Evolutionary conservation across 1,140 invertebrate species (phyloP).

Genomic region (Musca vetustissima): DNA sequence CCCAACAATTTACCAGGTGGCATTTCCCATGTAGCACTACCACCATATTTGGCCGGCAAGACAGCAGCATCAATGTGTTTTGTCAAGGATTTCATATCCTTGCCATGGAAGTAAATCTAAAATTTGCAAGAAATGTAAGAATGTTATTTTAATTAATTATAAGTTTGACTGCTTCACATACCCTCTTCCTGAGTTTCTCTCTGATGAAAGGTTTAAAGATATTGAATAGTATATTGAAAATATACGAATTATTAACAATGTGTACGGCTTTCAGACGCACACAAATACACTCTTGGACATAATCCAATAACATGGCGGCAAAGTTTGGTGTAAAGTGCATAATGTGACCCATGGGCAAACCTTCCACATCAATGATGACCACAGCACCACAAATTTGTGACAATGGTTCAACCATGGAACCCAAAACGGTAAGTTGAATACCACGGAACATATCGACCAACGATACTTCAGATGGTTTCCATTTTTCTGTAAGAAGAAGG

Average conservation of each 20-base stretch:
- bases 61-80: constrained; percentile 64
- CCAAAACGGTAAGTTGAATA: constrained; percentile 62
- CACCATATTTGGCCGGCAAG: constrained; percentile 71
- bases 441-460: constrained; percentile 63
- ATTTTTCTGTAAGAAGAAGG: constrained; percentile 58
- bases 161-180: constrained; percentile 40
- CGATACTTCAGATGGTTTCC: constrained; percentile 65
- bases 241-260: constrained; percentile 75
- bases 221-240: constrained; percentile 75
- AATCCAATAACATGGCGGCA: constrained; percentile 66
- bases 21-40: constrained; percentile 60
- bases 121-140: background rate
- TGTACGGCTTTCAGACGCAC: constrained; percentile 71
- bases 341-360: constrained; percentile 66
- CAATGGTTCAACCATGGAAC: constrained; percentile 63
- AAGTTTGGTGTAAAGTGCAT: constrained; percentile 71
- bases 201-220: constrained; percentile 78
- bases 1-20: constrained; percentile 58
- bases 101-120: constrained; percentile 74
- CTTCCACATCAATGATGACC: constrained; percentile 71
- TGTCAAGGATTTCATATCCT: constrained; percentile 66
- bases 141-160: background rate
- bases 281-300: constrained; percentile 64
- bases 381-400: constrained; percentile 66
- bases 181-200: constrained; percentile 63